Conservation (phyloP, 2,113 vertebrate genomes). For the Corydoras sp. region DNA sequence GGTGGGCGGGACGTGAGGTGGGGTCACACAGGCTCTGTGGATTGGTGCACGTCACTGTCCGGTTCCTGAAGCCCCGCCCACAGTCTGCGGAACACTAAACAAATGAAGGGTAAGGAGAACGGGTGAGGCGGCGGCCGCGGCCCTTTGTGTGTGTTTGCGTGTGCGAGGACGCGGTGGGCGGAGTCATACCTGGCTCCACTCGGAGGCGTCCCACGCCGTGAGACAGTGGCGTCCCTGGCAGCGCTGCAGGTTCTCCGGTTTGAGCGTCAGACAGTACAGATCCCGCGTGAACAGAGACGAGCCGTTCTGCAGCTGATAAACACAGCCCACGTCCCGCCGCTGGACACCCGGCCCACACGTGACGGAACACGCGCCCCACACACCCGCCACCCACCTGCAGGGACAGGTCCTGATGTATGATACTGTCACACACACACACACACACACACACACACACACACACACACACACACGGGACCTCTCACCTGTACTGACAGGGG, state of each 20-base stretch:
- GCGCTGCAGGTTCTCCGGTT: constrained; percentile 72
- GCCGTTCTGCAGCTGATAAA: constrained; percentile 85
- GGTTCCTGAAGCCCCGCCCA: constrained; percentile 74
- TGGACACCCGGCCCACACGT: constrained; percentile 85
- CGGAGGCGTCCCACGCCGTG: constrained; percentile 87
- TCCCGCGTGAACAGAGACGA: constrained; percentile 77
- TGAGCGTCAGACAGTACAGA: constrained; percentile 76
- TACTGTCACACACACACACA: background rate
- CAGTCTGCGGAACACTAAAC: constrained; percentile 85
- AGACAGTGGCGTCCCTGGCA: constrained; percentile 87
- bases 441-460: no score
- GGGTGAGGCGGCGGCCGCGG: no score
- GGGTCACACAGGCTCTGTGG: constrained; percentile 82
- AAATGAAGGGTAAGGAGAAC: background rate
- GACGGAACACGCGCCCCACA: constrained; percentile 83
- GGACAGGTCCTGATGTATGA: background rate
- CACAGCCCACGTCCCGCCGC: constrained; percentile 79
- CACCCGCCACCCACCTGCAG: constrained; percentile 82
- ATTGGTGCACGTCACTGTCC: constrained; percentile 83
- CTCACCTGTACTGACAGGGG: constrained; percentile 87
- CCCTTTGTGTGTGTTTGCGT: background rate
- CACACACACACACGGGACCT: no score
- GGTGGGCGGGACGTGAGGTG: constrained; percentile 67
- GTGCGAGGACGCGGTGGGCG: background rate
- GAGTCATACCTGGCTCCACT: constrained; percentile 85